A percentile compares a stretch with the other conserved stretches of the same genome.
Conservation (phyloP, 1,140 invertebrate genomes). For the Sycophaga agraensis region DNA sequence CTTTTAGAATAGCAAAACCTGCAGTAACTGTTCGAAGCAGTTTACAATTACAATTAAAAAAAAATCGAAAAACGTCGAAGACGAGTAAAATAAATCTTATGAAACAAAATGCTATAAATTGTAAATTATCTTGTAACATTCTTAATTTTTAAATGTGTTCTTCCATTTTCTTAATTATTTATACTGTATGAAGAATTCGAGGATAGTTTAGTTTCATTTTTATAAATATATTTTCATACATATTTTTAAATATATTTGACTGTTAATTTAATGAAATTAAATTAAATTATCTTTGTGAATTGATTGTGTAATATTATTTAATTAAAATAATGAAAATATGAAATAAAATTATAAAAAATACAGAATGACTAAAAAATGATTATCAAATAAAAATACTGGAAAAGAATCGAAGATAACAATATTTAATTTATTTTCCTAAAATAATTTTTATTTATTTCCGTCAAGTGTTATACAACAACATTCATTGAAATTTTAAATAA, state of each 20-base stretch:
- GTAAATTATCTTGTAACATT: neutral
- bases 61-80: too few relatives aligned
- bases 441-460: conserved; percentile 23
- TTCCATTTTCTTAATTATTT: conserved; percentile 6
- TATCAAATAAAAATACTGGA: conserved; percentile 9
- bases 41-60: neutral
- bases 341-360: conserved; percentile 3
- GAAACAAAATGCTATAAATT: neutral
- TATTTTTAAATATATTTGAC: too few relatives aligned
- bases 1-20: neutral
- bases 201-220: conserved; percentile 13
- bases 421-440: conserved; percentile 24
- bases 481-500: conserved; percentile 5
- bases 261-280: conserved; percentile 5
- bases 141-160: conserved; percentile 8
- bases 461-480: conserved; percentile 24
- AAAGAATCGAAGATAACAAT: neutral
- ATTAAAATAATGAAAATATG: too few relatives aligned
- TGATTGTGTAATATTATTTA: neutral
- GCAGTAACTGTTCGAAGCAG: neutral
- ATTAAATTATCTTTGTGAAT: conserved; percentile 2
- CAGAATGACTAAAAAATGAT: neutral
- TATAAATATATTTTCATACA: neutral
- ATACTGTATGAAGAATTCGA: neutral
- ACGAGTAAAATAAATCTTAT: neutral